Percentiles rank a stretch among this genome's conserved stretches.
These are phyloP conservation scores for Drosophila yooni DNA, from an alignment of 2,888 invertebrate species.

Conservation along the genomic window DNA sequence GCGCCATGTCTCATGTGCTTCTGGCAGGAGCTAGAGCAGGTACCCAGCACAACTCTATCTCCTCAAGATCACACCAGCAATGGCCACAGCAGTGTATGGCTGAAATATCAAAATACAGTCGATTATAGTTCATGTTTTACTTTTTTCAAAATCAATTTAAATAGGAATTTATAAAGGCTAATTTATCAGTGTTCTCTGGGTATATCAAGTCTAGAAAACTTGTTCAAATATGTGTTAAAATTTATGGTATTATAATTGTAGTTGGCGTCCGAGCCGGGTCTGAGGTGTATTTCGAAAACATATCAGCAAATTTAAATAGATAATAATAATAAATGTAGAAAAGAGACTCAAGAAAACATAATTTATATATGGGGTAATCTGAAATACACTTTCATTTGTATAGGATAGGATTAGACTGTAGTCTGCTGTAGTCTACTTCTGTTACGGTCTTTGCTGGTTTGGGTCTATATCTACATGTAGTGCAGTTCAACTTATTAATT, in stretches of 20 bases:
- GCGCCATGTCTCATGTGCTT: slow-evolving; percentile 76
- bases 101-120: neutral
- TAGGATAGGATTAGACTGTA: no score
- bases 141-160: neutral
- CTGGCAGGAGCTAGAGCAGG: slow-evolving; percentile 75
- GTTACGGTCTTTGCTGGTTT: slow-evolving; percentile 36
- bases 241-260: no score
- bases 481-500: slow-evolving; percentile 20
- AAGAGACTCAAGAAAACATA: neutral
- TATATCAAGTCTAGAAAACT: neutral
- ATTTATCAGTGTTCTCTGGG: neutral
- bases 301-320: neutral
- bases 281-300: neutral
- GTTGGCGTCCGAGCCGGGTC: no score
- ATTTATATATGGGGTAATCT: neutral
- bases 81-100: slow-evolving; percentile 1
- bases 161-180: neutral
- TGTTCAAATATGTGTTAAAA: no score
- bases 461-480: slow-evolving; percentile 28
- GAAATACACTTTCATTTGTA: neutral
- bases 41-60: slow-evolving; percentile 33
- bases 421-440: no score
- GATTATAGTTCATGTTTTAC: neutral
- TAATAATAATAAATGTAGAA: neutral
- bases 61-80: slow-evolving; percentile 29